phyloP scores from a whole-genome alignment of 2,113 vertebrate genomes.

The Neopipo cinnamomea region DNA sequence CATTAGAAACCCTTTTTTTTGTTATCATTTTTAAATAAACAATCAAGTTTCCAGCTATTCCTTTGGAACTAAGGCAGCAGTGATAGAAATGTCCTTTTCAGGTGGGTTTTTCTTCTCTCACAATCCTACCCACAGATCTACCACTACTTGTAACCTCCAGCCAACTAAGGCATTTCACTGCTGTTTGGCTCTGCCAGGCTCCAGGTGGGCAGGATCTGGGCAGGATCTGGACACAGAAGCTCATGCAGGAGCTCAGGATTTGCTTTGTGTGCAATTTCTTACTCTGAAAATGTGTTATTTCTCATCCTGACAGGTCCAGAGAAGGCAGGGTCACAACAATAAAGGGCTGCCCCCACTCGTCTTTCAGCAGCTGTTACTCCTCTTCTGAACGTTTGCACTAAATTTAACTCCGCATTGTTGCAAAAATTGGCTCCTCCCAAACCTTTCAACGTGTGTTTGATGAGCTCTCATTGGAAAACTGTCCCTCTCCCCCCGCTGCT shows the following conservation, averaged over 20 bases:
- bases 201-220: neutral
- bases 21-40: neutral
- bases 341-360: neutral
- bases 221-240: neutral
- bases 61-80: neutral
- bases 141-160: neutral
- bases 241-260: neutral
- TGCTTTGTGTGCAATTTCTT: neutral
- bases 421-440: slow-evolving; percentile 12
- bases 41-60: neutral
- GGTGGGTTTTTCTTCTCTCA: neutral
- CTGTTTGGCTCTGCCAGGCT: neutral
- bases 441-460: neutral
- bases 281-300: neutral
- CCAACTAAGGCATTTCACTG: neutral
- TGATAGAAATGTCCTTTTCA: neutral
- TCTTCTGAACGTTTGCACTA: neutral
- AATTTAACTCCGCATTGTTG: neutral
- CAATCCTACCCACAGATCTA: neutral
- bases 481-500: neutral
- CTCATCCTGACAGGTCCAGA: neutral
- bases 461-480: neutral
- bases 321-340: neutral
- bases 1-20: neutral
- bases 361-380: neutral